Conservation (phyloP, 2,113 vertebrate species). For the Cinclus cinclus region DNA sequence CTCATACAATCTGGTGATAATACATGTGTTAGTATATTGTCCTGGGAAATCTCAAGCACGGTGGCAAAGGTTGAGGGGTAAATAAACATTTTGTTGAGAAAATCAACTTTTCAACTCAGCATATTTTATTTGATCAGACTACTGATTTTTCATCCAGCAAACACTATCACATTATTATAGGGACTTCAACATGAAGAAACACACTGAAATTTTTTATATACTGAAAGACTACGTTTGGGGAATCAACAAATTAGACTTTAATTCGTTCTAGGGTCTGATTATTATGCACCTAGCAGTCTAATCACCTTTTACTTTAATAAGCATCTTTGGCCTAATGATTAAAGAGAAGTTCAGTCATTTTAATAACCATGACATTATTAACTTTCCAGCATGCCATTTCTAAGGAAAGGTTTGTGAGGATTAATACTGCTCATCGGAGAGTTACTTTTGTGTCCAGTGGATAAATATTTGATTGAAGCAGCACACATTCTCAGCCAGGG, state of each 20-base stretch:
- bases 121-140: not conserved
- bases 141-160: not conserved
- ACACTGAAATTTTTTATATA: not conserved
- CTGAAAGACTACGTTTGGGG: not conserved
- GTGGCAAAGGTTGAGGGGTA: not conserved
- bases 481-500: not conserved
- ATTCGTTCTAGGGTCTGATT: conserved; percentile 45
- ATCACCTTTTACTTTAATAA: conserved; percentile 65
- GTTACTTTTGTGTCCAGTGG: conserved; percentile 68
- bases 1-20: not conserved
- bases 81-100: not conserved
- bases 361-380: conserved; percentile 73
- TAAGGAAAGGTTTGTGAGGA: conserved; percentile 67
- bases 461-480: conserved; percentile 66
- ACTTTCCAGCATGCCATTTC: conserved; percentile 70
- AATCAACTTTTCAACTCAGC: not conserved
- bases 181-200: not conserved
- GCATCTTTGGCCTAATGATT: conserved; percentile 58
- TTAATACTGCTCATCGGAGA: conserved; percentile 69
- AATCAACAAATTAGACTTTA: conserved; percentile 53
- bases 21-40: not conserved
- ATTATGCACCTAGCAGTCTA: conserved; percentile 52
- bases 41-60: not conserved
- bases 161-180: not conserved
- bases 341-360: conserved; percentile 54